Evolutionary conservation across 2,113 vertebrate genomes (phyloP).

Genomic region (Cyanoderma ruficeps): DNA sequence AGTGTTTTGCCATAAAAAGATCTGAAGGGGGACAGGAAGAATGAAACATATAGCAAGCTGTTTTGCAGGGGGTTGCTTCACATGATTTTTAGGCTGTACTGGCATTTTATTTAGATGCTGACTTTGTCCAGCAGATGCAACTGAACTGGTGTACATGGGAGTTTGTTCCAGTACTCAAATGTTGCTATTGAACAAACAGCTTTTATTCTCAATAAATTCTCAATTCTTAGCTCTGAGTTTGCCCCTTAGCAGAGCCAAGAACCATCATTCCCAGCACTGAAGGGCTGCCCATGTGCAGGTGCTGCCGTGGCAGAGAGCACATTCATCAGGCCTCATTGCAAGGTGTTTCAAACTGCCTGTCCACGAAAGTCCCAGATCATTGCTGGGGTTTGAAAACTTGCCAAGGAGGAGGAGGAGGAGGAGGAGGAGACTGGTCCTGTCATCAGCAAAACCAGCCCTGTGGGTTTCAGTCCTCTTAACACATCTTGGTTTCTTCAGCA

Average conservation of each 20-base stretch:
- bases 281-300: accelerated
- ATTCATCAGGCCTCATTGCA: neutral
- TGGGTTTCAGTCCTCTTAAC: neutral
- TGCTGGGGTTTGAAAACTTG: neutral
- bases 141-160: accelerated
- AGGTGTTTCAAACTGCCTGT: neutral
- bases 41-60: neutral
- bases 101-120: neutral
- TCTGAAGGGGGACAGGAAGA: neutral
- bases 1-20: neutral
- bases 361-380: neutral
- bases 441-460: neutral
- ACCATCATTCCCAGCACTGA: neutral
- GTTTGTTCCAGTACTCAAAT: neutral
- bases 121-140: neutral
- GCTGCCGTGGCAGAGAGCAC: neutral
- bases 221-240: neutral
- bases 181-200: neutral
- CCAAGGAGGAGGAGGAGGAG: neutral
- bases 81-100: neutral
- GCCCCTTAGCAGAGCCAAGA: neutral
- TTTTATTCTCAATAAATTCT: neutral
- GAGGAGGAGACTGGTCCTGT: neutral
- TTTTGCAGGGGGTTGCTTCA: neutral
- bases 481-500: neutral